Base-by-base conservation (phyloP, 2,113 vertebrate genomes). In the Brevimyrus niger region DNA sequence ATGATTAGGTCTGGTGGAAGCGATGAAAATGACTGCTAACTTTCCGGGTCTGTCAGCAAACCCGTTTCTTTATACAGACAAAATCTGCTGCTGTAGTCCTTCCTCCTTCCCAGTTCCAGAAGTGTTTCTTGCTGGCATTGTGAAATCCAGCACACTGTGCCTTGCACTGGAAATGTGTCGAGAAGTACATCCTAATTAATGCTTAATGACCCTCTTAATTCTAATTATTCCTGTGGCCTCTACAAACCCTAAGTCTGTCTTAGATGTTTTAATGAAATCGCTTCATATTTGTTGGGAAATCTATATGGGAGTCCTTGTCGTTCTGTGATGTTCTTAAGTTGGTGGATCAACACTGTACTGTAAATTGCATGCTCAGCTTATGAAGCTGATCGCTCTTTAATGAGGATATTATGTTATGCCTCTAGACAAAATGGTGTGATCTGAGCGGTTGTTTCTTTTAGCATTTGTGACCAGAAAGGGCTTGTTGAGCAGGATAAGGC, bases 171-270 rank as follows among this genome's bases (percentile, higher is more conserved):
- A 89, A 89, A 86, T 85, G 53, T 88, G 90, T 84, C 90, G 90
- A 91, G 90, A 91, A 58, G 91, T 92, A 88, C 91, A 91, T n/a
- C n/a, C 61, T 69, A 69, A 93, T 94, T 92, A 89, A 89, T 53
- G 91, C 90, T 87, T 91, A 94, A 93, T 90, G 55, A 69, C 83
- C 83, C 42, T 76, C 86, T 92, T 92, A 91, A 90, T 92, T 93
- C 51, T 90, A 93, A 92, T 91, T 85, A 91, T 92, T 92, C 91
- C 86, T 31, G 17, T 31, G 86, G 88, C 58, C n/a, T 76, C 89
- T 91, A 86, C 23, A 87, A 73, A 47, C 58, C 27, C 51, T 65
- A 88, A 88, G 84, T 23, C 85, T 86, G 86, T 89, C 89, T 83
- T 87, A 44, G 87, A 51, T 73, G 4, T 3, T 88, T 86, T 21